These are phyloP conservation scores for Arrhamphus sclerolepis DNA, from an alignment of 2,797 vertebrate species.

Conservation along the genomic window DNA sequence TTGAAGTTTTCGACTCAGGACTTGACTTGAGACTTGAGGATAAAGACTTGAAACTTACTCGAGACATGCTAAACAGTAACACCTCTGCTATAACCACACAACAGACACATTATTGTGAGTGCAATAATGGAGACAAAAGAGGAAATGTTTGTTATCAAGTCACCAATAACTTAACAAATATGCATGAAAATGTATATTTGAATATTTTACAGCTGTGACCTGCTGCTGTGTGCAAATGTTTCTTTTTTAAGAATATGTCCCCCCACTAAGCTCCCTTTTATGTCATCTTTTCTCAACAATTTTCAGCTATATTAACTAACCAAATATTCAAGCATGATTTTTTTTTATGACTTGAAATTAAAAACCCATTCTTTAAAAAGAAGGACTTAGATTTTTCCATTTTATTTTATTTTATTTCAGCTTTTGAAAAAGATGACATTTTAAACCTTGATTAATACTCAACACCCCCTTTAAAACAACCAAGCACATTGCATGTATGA, in stretches of 20 bases:
- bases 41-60: no score
- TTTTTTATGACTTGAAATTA: no score
- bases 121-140: slow-evolving; percentile 8
- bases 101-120: slow-evolving; percentile 21
- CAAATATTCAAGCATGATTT: not conserved
- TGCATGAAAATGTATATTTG: slow-evolving; percentile 72
- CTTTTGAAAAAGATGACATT: not conserved
- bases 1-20: no score
- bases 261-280: slow-evolving; percentile 22
- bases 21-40: no score
- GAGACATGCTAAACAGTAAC: no score
- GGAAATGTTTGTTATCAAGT: slow-evolving; percentile 35
- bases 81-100: slow-evolving; percentile 27
- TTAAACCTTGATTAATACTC: not conserved
- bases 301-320: no score
- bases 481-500: slow-evolving; percentile 26
- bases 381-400: not conserved
- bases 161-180: slow-evolving; percentile 68
- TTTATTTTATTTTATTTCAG: not conserved
- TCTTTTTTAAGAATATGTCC: slow-evolving; percentile 8
- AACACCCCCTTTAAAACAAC: slow-evolving; percentile 4
- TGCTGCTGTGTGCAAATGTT: slow-evolving; percentile 31
- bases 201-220: slow-evolving; percentile 25
- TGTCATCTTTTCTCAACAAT: slow-evolving; percentile 17
- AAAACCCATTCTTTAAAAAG: no score